Percentiles rank a stretch among this genome's conserved stretches.
Conservation (phyloP, 2,888 invertebrate genomes). For the Yponomeuta sedellus region DNA sequence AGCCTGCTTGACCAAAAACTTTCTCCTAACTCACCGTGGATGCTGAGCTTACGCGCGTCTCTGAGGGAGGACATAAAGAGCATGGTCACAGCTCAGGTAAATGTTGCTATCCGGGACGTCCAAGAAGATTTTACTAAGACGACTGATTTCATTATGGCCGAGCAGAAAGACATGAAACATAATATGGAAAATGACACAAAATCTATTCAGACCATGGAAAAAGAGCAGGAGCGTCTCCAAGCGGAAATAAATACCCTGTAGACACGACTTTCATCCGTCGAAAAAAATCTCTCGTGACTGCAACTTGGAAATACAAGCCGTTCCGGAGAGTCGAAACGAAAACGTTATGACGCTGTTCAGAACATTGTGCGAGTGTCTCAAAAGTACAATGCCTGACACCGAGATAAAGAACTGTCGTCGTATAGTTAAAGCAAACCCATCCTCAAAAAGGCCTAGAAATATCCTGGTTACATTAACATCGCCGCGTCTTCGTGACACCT, state of each 20-base stretch:
- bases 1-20: not conserved
- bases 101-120: not conserved
- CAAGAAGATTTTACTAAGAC: not conserved
- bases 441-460: slow-evolving; percentile 2
- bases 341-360: not conserved
- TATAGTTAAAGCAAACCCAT: not conserved
- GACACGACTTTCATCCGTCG: not conserved
- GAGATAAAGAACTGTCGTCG: not conserved
- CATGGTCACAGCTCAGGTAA: not conserved
- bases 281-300: not conserved
- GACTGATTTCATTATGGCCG: not conserved
- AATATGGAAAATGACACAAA: not conserved
- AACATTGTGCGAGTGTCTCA: not conserved
- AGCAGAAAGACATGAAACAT: not conserved
- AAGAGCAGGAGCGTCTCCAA: not conserved
- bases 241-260: not conserved
- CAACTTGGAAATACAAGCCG: slow-evolving; percentile 4
- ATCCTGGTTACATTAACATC: not conserved
- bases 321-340: slow-evolving; percentile 4
- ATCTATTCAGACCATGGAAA: not conserved
- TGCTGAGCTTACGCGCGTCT: not conserved
- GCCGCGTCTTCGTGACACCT: not conserved
- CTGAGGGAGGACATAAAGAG: not conserved
- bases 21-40: not conserved
- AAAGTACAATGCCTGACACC: not conserved